phyloP scores from a whole-genome alignment of 2,888 invertebrate genomes.

The Teleiodes luculella region DNA sequence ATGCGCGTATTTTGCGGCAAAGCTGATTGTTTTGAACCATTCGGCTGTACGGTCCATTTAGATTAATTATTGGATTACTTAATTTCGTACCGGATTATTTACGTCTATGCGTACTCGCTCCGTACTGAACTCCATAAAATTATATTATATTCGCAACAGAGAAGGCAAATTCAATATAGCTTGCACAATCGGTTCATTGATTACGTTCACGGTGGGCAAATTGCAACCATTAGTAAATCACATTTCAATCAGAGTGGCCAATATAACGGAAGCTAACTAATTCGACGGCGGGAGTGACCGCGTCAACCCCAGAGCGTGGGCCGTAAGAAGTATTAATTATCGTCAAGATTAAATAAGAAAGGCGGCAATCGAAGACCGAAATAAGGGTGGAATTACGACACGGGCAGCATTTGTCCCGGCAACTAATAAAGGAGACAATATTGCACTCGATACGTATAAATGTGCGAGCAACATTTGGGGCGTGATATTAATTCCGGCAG shows the following conservation, averaged over 20 bases:
- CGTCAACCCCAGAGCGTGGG: conserved; percentile 34
- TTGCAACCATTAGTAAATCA: conserved; percentile 15
- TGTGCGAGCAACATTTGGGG: conserved; percentile 76
- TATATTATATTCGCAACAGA: conserved; percentile 17
- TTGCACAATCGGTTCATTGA: conserved; percentile 39
- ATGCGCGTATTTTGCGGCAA: conserved; percentile 78
- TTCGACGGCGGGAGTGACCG: conserved; percentile 26
- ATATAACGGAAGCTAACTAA: conserved; percentile 17
- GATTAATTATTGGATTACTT: conserved; percentile 79
- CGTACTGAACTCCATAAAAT: conserved; percentile 16
- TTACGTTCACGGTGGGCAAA: conserved; percentile 28
- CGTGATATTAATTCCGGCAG: conserved; percentile 77
- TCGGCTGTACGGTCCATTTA: conserved; percentile 78
- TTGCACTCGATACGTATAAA: conserved; percentile 78
- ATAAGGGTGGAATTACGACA: conserved; percentile 66
- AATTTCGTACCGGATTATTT: conserved; percentile 68
- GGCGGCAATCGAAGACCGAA: conserved; percentile 58
- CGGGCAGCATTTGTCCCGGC: conserved; percentile 69
- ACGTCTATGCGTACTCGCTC: conserved; percentile 40
- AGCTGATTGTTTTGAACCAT: conserved; percentile 79
- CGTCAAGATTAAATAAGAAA: conserved; percentile 71
- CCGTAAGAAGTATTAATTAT: conserved; percentile 66
- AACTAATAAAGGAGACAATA: conserved; percentile 79
- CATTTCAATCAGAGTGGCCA: conserved; percentile 13
- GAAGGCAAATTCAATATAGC: conserved; percentile 36